These are phyloP conservation scores for Cosmia pyralina DNA, from an alignment of 2,888 invertebrate species.

Conservation along the genomic window DNA sequence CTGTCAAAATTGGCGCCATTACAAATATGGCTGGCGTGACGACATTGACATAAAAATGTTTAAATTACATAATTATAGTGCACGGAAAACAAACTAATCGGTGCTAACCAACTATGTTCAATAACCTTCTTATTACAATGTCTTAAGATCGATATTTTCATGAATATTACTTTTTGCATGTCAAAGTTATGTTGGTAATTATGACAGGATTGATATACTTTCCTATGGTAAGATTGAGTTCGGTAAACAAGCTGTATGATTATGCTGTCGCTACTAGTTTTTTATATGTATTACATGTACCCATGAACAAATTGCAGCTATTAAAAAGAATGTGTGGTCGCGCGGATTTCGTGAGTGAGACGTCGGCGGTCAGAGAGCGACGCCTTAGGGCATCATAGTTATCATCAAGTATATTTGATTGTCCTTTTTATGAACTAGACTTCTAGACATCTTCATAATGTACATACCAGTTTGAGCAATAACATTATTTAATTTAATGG, in stretches of 20 bases:
- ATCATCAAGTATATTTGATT: not conserved
- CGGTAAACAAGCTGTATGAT: slow-evolving; percentile 44
- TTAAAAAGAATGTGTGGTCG: not conserved
- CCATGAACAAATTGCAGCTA: slow-evolving; percentile 25
- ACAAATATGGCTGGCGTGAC: slow-evolving; percentile 58
- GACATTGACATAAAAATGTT: slow-evolving; percentile 75
- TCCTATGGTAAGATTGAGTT: slow-evolving; percentile 46
- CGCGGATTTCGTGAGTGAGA: not conserved
- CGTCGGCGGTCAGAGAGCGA: not conserved
- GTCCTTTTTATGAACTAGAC: slow-evolving; percentile 17
- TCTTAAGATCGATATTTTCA: slow-evolving; percentile 16
- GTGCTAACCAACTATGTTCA: not conserved
- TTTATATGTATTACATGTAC: slow-evolving; percentile 7
- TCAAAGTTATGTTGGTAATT: slow-evolving; percentile 20
- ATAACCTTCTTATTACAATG: not conserved
- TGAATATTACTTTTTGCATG: not conserved
- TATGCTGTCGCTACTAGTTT: slow-evolving; percentile 50
- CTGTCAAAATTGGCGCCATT: slow-evolving; percentile 71
- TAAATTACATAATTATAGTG: slow-evolving; percentile 68
- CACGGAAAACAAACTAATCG: slow-evolving; percentile 24
- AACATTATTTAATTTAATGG: slow-evolving; percentile 25
- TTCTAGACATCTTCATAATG: slow-evolving; percentile 5
- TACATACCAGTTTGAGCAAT: slow-evolving; percentile 2
- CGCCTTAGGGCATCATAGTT: slow-evolving; percentile 1
- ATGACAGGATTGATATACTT: slow-evolving; percentile 53